Evolutionary conservation across 1,140 invertebrate genomes (phyloP).

Genomic region (Drosophila malerkotliana): DNA sequence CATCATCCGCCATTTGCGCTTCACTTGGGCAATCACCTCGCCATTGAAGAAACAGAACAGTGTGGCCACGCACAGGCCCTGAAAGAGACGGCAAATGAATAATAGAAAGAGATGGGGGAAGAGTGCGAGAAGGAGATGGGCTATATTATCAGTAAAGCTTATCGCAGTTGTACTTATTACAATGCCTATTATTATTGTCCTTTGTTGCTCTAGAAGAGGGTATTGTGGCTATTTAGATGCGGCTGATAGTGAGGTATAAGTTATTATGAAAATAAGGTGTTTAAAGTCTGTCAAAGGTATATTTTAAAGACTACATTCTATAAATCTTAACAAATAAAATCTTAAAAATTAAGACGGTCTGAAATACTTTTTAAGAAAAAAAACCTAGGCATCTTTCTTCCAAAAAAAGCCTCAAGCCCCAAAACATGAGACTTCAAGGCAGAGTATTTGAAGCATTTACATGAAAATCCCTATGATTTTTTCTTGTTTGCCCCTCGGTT

Average conservation of each 20-base stretch:
- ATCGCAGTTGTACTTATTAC: conserved; percentile 41
- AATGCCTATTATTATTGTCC: conserved; percentile 32
- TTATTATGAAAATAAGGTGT: too few species aligned
- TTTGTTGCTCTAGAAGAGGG: conserved; percentile 4
- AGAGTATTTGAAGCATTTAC: neutral
- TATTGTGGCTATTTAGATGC: neutral
- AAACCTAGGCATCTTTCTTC: neutral
- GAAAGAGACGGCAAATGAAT: conserved; percentile 74
- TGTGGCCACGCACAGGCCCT: conserved; percentile 95
- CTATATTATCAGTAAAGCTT: conserved; percentile 20
- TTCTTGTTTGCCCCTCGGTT: conserved; percentile 1
- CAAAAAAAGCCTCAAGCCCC: neutral
- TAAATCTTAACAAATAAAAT: too few species aligned
- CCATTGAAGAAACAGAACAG: conserved; percentile 98
- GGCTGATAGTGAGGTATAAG: too few species aligned
- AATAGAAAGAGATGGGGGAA: conserved; percentile 3
- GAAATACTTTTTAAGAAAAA: too few species aligned
- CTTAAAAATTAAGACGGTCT: too few species aligned
- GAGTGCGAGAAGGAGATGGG: conserved; percentile 4
- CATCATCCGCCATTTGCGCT: conserved; percentile 90
- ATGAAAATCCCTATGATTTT: neutral
- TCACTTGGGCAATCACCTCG: conserved; percentile 93
- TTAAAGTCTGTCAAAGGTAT: too few species aligned
- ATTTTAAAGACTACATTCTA: too few species aligned
- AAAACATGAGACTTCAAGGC: neutral